Conservation (phyloP, 2,888 invertebrate species). For the Thereva nobilitata region DNA sequence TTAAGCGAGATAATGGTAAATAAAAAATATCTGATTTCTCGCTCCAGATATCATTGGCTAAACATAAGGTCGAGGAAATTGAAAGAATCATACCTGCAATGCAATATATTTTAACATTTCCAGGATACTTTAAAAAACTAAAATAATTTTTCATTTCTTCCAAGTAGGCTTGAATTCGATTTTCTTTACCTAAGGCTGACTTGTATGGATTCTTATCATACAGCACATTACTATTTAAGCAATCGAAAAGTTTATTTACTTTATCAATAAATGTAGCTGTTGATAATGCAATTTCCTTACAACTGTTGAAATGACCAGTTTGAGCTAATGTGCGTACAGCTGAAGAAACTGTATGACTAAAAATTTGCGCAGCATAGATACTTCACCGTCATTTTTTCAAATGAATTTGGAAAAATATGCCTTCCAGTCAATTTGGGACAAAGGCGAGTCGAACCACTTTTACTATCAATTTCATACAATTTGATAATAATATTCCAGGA, state of each 20-base stretch:
- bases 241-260: slow-evolving; percentile 34
- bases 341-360: slow-evolving; percentile 33
- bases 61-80: slow-evolving; percentile 14
- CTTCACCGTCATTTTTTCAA: slow-evolving; percentile 34
- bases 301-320: slow-evolving; percentile 19
- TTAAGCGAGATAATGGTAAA: slow-evolving; percentile 10
- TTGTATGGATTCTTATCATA: slow-evolving; percentile 21
- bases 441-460: slow-evolving; percentile 6
- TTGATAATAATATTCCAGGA: slow-evolving; percentile 26
- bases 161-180: slow-evolving; percentile 11
- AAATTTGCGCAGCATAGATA: slow-evolving; percentile 22
- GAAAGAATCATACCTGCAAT: slow-evolving; percentile 25
- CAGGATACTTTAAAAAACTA: neutral
- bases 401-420: slow-evolving; percentile 33
- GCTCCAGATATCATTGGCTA: slow-evolving; percentile 25
- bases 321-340: slow-evolving; percentile 21
- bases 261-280: slow-evolving; percentile 29
- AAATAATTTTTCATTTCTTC: slow-evolving; percentile 24
- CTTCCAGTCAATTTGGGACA: slow-evolving; percentile 19
- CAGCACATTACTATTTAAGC: slow-evolving; percentile 30
- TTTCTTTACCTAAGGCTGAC: slow-evolving; percentile 9
- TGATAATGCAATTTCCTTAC: slow-evolving; percentile 18
- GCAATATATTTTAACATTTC: slow-evolving; percentile 9
- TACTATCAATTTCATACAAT: slow-evolving; percentile 27
- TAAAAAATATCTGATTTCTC: slow-evolving; percentile 15